Base-by-base conservation (phyloP, 30 jellyfish, hydroid and myxozoan genomes). In the Mastigias papua region DNA sequence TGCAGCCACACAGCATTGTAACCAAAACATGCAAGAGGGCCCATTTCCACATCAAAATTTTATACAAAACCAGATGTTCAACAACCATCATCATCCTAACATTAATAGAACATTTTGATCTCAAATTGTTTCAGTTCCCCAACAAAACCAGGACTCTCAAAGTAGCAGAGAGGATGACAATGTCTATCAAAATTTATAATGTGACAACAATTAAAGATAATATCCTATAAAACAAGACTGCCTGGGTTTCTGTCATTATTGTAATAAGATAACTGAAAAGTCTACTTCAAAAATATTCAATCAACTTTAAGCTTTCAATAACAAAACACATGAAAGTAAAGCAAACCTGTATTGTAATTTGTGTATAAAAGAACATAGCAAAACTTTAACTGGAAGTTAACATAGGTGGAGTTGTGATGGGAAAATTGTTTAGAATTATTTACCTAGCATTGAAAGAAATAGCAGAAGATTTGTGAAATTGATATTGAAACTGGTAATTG, bases 121-220 rank as follows among this genome's bases (percentile, higher is more conserved):
- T 19, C 72, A 60, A 60, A 21, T 27, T 60, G 33, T 27, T 60
- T 60, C 72, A 60, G 72, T 60, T 60, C 72, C 11, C 72, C 30
- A 60, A 21, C 72, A 60, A 60, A 60, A 21, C 72, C 72, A 60
- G 21, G 17, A 60, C 72, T 60, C 21, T 60, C 72, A 60, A 60
- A 22, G 30, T 60, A 19, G 72, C 72, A 60, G 17, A 27, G 72
- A 60, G 30, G 72, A 60, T 60, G 10, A 19, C 72, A 60, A 19
- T 21, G 72, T 60, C 33, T 22, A 60, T 60, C 72, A 19, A 60
- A 21, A 60, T 60, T 60, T 60, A 60, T 60, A 60, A 60, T 60
- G 30, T 60, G 30, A 21, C 33, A 60, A 21, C 10, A 60, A 60
- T 60, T 6, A 21, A 21, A 21, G 72, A 22, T 10, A 10, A 6